Conservation (phyloP, 2,113 vertebrate species). For the Phoenicopterus ruber region DNA sequence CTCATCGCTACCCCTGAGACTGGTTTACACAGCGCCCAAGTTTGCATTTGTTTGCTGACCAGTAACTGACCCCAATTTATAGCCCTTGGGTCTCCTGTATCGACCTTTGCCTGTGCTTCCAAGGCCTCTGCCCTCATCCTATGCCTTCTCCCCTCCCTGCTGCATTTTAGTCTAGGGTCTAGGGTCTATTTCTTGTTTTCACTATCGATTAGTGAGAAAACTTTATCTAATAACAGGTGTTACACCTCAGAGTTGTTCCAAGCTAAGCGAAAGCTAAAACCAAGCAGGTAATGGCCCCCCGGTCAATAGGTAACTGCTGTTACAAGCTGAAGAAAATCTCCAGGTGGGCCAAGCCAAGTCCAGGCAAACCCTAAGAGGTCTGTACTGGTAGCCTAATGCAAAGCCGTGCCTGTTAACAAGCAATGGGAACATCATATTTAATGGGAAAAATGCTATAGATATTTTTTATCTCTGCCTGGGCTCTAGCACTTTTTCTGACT, state of each 20-base stretch:
- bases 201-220: neutral
- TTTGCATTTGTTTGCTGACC: neutral
- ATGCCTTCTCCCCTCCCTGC: neutral
- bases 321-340: neutral
- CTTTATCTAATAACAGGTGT: neutral
- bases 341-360: neutral
- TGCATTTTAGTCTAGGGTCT: neutral
- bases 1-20: neutral
- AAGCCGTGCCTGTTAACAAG: neutral
- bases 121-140: neutral
- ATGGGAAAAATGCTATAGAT: neutral
- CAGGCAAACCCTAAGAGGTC: neutral
- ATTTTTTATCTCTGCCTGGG: neutral
- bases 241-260: neutral
- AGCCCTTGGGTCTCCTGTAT: fast-evolving
- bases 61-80: neutral
- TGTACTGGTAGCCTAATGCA: neutral
- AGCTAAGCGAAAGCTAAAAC: neutral
- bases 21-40: neutral
- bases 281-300: neutral
- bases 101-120: neutral
- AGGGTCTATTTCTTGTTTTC: neutral
- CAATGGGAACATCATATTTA: neutral
- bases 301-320: neutral
- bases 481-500: neutral